Conservation (phyloP, 2,797 vertebrate genomes). For the Molossus molossus region DNA sequence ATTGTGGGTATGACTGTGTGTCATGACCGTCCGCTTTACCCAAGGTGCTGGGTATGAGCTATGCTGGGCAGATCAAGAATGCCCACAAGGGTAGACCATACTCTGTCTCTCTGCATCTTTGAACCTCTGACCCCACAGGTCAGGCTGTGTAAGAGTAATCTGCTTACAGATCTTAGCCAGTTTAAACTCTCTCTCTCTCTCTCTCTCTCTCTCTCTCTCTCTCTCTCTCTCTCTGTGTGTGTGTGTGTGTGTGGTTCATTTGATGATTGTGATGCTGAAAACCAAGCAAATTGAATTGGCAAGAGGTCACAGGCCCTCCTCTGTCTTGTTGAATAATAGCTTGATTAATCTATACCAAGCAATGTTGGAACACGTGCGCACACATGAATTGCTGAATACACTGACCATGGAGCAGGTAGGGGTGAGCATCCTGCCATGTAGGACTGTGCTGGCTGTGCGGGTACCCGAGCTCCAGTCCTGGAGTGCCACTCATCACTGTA, state of each 20-base stretch:
- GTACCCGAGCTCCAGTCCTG: background rate
- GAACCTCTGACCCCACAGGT: background rate
- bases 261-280: background rate
- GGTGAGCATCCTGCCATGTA: too few relatives aligned
- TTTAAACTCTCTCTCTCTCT: too few relatives aligned
- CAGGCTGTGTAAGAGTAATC: background rate
- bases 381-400: background rate
- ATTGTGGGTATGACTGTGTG: background rate
- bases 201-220: too few relatives aligned
- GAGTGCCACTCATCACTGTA: background rate
- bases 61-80: background rate
- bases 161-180: background rate
- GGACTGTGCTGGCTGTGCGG: background rate
- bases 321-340: constrained; percentile 54
- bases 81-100: background rate
- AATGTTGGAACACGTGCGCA: background rate
- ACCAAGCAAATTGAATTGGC: constrained; percentile 14
- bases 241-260: background rate
- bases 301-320: constrained; percentile 1
- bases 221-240: too few relatives aligned
- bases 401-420: background rate
- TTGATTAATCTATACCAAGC: constrained; percentile 56
- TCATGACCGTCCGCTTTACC: background rate
- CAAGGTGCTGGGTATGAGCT: fast-evolving
- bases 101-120: background rate